Conservation (phyloP, 2,113 vertebrate species). For the Mesoclemmys tuberculata region DNA sequence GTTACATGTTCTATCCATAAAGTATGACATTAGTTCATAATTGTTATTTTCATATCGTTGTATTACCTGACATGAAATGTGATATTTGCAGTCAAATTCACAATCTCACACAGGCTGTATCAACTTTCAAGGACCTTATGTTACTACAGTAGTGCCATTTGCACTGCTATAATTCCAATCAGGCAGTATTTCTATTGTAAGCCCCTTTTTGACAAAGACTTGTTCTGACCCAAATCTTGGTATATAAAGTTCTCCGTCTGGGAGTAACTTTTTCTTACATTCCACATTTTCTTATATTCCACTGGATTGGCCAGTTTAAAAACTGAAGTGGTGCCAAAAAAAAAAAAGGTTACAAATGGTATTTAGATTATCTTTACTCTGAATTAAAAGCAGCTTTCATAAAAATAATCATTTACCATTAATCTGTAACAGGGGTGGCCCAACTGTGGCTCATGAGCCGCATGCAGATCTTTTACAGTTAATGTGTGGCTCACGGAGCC, state of each 20-base stretch:
- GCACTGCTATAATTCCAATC: not conserved
- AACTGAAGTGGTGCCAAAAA: accelerated
- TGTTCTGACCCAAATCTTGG: not conserved
- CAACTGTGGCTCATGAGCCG: too few relatives aligned
- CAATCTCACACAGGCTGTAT: not conserved
- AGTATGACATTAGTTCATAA: not conserved
- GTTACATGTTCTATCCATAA: not conserved
- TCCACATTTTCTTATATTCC: too few relatives aligned
- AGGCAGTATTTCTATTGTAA: not conserved
- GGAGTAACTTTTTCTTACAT: not conserved
- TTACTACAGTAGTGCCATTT: not conserved
- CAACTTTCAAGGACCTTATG: not conserved
- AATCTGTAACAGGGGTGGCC: not conserved
- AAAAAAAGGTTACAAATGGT: not conserved
- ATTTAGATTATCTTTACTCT: not conserved
- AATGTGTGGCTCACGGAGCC: too few relatives aligned
- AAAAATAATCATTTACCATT: not conserved
- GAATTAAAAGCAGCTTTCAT: not conserved
- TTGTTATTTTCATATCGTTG: conserved; percentile 18
- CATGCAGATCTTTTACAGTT: too few relatives aligned
- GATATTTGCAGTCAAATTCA: not conserved
- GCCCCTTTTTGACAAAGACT: not conserved
- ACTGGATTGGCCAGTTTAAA: not conserved
- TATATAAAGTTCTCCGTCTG: not conserved
- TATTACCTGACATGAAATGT: not conserved